A percentile compares a stretch with the other conserved stretches of the same genome.
phyloP scores from a whole-genome alignment of 2,888 invertebrate genomes.

The Cephus pulcher region DNA sequence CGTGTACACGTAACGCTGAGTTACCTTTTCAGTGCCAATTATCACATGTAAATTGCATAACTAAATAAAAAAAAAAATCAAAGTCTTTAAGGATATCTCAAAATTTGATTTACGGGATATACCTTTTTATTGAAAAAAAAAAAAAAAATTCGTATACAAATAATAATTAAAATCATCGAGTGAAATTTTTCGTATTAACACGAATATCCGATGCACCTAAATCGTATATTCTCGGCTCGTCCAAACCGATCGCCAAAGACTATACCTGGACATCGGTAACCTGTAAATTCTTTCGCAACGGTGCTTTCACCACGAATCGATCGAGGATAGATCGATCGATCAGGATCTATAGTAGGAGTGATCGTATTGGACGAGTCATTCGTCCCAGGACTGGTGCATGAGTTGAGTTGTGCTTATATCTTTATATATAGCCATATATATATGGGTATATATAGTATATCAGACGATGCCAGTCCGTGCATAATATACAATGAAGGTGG shows the following conservation, averaged over 20 bases:
- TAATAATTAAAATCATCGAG: background rate
- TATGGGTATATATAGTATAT: background rate
- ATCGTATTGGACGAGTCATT: background rate
- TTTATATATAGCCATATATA: background rate
- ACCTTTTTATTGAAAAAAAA: background rate
- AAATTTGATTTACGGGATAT: background rate
- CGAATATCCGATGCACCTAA: background rate
- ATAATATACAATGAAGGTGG: constrained; percentile 9
- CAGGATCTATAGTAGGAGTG: background rate
- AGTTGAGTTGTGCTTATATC: background rate
- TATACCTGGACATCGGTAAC: background rate
- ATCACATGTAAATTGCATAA: too few relatives aligned
- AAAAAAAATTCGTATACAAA: background rate
- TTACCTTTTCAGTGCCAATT: too few relatives aligned
- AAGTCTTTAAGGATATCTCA: too few relatives aligned
- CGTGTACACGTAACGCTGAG: too few relatives aligned
- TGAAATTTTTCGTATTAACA: background rate
- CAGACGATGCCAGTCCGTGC: background rate
- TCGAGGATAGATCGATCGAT: background rate
- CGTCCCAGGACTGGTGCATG: background rate
- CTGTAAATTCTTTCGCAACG: background rate
- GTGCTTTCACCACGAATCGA: background rate
- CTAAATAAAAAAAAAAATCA: too few relatives aligned
- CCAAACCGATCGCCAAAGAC: background rate
- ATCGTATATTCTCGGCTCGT: background rate